Evolutionary conservation across 2,113 vertebrate species (phyloP).

Genomic region (Varanus salvator): DNA sequence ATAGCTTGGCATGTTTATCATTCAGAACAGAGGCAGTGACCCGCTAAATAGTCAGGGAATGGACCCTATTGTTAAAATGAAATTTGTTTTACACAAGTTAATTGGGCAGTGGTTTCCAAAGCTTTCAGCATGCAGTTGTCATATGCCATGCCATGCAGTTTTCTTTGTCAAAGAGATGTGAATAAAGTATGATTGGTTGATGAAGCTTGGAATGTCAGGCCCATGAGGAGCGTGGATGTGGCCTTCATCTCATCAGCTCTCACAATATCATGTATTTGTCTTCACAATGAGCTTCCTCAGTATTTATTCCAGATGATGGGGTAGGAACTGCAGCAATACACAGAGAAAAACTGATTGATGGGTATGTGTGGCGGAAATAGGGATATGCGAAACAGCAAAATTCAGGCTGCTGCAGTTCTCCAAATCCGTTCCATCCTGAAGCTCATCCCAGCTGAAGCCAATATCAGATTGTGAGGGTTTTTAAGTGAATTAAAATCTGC

Average conservation of each 20-base stretch:
- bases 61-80: neutral
- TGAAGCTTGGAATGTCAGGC: neutral
- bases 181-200: neutral
- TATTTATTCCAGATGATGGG: neutral
- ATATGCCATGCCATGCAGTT: neutral
- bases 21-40: neutral
- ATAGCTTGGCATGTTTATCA: neutral
- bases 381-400: no score
- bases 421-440: no score
- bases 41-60: fast-evolving
- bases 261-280: neutral
- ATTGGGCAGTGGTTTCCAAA: neutral
- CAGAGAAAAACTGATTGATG: neutral
- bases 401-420: no score
- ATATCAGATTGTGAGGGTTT: no score
- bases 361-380: no score
- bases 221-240: neutral
- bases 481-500: no score
- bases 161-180: neutral
- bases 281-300: neutral
- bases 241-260: neutral
- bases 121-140: neutral
- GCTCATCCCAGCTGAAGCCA: no score
- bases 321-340: neutral
- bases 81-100: neutral